Base-by-base conservation (phyloP, 2,888 invertebrate genomes). In the Epinotia demarniana region DNA sequence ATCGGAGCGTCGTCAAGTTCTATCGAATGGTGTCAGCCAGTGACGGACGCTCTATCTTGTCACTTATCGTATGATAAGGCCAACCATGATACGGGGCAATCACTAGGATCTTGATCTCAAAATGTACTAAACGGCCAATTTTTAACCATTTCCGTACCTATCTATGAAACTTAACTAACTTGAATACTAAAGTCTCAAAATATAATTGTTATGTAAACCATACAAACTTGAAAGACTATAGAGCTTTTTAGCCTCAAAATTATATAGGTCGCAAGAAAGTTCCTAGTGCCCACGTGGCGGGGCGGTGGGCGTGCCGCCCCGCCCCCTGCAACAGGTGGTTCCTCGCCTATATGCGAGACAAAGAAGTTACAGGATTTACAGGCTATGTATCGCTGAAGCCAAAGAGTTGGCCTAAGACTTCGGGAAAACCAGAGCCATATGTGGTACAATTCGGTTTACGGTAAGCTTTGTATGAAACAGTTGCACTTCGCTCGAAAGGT, bases 291-390 rank as follows among this genome's bases (percentile, higher is more conserved):
- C 90, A 90, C 89, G 91, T 87, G 88, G 82, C 71, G 75, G 89
- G 92, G 93, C 93, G 92, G 84, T 82, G 89, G 93, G 93, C 92
- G 93, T 75, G 75, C 80, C 86, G 91, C 84, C 84, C 89, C 92
- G 92, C 92, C 93, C 82, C 78, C 85, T 84, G 91, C 92, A 93
- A 93, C 93, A 93, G 91, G 93, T 93, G 86, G 79, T 33, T 62
- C 79, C 58, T 81, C 79, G 80, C 83, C 83, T 77, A 49, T 62
- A 23, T 67, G 16, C 58, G 66, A 76, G 63, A 76, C 76, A 68
- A 76, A 76, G 67, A 43, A 57, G 61, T 55, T 58, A 33, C 33
- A 39, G 62, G n/a, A 57, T 55, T 55, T 58, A 33, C 33, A 39
- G 62, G n/a, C 27, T 60, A 13, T 60, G 27, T 61, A n/a, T 3